Conservation (phyloP, 2,113 vertebrate species). For the Narcine bancroftii region DNA sequence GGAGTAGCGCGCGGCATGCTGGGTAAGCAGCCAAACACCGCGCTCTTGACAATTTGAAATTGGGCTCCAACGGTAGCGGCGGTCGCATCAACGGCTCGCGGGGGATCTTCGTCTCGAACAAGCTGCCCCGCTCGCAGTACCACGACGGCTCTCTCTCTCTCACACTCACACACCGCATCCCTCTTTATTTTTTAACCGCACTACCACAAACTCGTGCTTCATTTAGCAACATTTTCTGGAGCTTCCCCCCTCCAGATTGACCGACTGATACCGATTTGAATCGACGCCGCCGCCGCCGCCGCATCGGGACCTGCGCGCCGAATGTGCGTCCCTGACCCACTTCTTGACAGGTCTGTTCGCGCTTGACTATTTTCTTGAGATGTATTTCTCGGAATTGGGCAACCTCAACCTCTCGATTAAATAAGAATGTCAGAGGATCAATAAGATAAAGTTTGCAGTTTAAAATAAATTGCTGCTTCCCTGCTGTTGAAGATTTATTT, state of each 20-base stretch:
- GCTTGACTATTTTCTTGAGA: not conserved
- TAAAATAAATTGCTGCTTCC: too few species aligned
- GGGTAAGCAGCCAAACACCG: constrained; percentile 46
- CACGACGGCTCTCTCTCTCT: not conserved
- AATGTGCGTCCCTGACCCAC: not conserved
- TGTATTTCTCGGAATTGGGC: not conserved
- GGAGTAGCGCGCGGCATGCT: constrained; percentile 55
- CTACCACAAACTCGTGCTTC: not conserved
- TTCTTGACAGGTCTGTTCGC: constrained; percentile 25
- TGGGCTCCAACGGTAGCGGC: constrained; percentile 34
- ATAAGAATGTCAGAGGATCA: not conserved
- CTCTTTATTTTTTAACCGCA: not conserved
- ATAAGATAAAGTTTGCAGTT: not conserved
- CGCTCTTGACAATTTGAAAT: constrained; percentile 35
- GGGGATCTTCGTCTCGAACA: not conserved
- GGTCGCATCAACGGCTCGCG: not conserved
- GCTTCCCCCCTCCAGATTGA: not conserved
- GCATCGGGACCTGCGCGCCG: not conserved
- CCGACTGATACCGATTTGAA: not conserved
- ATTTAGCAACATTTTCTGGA: not conserved
- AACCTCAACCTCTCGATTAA: not conserved
- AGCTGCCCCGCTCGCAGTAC: not conserved
- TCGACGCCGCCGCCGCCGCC: not conserved
- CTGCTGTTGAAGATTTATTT: not conserved
- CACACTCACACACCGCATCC: not conserved